Evolutionary conservation across 2,888 invertebrate species (phyloP), one percentile per base, ranked within the genome.

Genomic region (Hetaerina titia): DNA sequence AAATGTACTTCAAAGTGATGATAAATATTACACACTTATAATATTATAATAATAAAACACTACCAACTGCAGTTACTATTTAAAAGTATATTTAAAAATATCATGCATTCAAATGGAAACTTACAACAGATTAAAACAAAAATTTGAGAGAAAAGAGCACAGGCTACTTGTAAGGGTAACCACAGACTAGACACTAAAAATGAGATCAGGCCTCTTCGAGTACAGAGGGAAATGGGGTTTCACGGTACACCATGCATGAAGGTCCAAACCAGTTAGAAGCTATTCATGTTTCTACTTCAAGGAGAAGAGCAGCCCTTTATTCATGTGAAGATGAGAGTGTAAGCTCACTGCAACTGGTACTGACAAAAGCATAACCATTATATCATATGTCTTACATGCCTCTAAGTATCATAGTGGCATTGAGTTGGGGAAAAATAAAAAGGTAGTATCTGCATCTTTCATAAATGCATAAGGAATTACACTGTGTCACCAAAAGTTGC

Each of bases 171-270:
- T 13, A 11, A 25, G 5, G 11, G 11, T 6, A 81, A 81, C 81
- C n/a, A 22, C 81, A 81, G 81, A 81, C 81, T 81, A 31, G 22
- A 9, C 69, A 69, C 17, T 69, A 0, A 81, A 81, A 81, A 81
- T 81, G 81, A 81, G 31, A 81, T 25, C 81, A 81, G 15, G 81
- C 25, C 25, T 31, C 81, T 81, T 15, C 0, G 22, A 5, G 11
- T 31, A 81, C 15, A 81, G 9, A n/a, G 19, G 81, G 13, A 31
- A 15, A 81, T 13, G 4, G 81, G 31, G 31, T 11, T 81, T 81
- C 81, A 81, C 25, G 81, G 25, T 81, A 81, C 81, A 81, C 81
- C 81, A 81, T 81, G 81, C 81, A 81, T 81, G 81, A 31, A 25
- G 7, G 25, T 4, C 31, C 31, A 31, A 81, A 81, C 81, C 81